phyloP scores from a whole-genome alignment of 2,797 vertebrate species.

The Eurystomus glaucurus region DNA sequence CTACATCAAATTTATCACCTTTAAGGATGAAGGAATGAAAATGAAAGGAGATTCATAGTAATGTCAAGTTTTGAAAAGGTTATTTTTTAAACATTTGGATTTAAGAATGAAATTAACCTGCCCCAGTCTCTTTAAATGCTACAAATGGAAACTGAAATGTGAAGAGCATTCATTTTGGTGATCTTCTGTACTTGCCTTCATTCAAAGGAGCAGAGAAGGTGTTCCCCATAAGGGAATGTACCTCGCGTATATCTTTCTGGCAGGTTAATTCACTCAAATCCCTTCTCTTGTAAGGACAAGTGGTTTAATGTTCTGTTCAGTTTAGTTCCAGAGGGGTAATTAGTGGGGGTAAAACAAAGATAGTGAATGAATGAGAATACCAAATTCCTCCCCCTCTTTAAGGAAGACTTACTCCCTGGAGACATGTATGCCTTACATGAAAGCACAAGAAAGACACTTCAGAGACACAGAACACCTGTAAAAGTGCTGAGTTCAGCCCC shows the following conservation, averaged over 20 bases:
- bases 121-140: background rate
- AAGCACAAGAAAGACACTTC: background rate
- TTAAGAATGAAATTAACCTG: background rate
- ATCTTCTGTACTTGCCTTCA: background rate
- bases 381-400: background rate
- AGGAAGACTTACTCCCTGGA: background rate
- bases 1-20: background rate
- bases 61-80: background rate
- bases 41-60: accelerated
- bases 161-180: background rate
- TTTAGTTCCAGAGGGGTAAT: background rate
- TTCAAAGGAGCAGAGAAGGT: background rate
- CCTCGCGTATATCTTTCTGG: background rate
- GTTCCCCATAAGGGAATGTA: background rate
- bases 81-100: background rate
- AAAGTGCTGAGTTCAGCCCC: background rate
- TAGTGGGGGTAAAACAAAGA: background rate
- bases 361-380: background rate
- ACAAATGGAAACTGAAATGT: background rate
- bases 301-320: background rate
- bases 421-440: background rate
- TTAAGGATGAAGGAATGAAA: background rate
- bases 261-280: background rate
- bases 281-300: background rate
- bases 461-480: background rate